phyloP scores from a whole-genome alignment of 2,888 invertebrate genomes.

The Chydorus sphaericus region DNA sequence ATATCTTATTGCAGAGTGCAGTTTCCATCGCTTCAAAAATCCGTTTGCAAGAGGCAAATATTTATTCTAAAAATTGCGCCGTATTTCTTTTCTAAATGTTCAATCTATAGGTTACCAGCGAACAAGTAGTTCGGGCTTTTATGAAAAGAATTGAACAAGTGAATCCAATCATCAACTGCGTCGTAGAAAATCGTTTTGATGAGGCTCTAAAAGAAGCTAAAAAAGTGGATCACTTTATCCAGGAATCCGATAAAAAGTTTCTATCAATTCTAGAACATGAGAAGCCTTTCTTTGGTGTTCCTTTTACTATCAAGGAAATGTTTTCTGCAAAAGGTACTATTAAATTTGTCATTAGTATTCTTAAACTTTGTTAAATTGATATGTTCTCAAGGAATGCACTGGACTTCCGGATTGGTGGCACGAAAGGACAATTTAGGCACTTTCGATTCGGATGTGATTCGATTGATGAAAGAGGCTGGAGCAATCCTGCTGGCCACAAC shows the following conservation, averaged over 20 bases:
- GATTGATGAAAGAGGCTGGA: slow-evolving; percentile 47
- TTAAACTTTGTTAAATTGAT: slow-evolving; percentile 24
- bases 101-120: slow-evolving; percentile 47
- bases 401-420: slow-evolving; percentile 60
- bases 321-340: slow-evolving; percentile 57
- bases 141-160: slow-evolving; percentile 64
- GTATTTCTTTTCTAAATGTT: neutral
- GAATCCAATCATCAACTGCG: slow-evolving; percentile 66
- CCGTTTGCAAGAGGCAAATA: slow-evolving; percentile 51
- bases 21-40: slow-evolving; percentile 61
- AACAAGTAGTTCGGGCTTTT: slow-evolving; percentile 57
- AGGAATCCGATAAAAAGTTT: slow-evolving; percentile 41
- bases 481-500: slow-evolving; percentile 67
- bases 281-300: slow-evolving; percentile 77
- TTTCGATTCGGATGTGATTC: slow-evolving; percentile 52
- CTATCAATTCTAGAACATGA: slow-evolving; percentile 45
- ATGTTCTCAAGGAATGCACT: slow-evolving; percentile 64
- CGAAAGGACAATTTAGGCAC: slow-evolving; percentile 46
- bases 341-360: neutral
- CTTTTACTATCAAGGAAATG: slow-evolving; percentile 80
- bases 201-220: slow-evolving; percentile 64
- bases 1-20: slow-evolving; percentile 57
- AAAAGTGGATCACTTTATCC: slow-evolving; percentile 54
- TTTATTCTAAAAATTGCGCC: slow-evolving; percentile 1
- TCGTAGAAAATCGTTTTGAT: slow-evolving; percentile 65